Base-by-base conservation (phyloP, 2,113 vertebrate species). In the Bos javanicus region DNA sequence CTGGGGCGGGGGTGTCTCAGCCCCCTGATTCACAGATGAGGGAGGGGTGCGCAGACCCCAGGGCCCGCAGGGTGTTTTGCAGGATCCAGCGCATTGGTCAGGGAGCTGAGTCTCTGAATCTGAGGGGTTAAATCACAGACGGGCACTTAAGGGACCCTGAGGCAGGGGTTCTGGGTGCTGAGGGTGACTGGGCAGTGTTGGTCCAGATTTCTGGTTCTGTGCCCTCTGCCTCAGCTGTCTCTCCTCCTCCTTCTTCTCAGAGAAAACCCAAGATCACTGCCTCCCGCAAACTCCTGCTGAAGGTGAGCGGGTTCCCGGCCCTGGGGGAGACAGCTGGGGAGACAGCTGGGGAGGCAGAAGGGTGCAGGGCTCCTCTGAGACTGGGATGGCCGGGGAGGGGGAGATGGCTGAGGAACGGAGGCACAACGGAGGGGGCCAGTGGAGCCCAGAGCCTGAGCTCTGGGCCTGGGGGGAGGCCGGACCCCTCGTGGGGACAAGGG, bases 181-280 rank as follows among this genome's bases (percentile, higher is more conserved):
- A 80, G 17, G 9, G 80, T n/a, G 50, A 30, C 7, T 0, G 8
- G 57, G 7, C 4, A 28, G 26, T 10, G 6, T 21, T 3, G 16
- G 16, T 28, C 54, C 19, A 9, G 82, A 25, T 50, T 39, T 78
- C 56, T 6, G 7, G 43, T 56, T 56, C 39, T 30, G 4, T 8
- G 16, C 23, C 56, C n/a, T n/a, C 78, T 0, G 2, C 19, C 50
- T 97, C n/a, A 98, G 46, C 2, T 4, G 8, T 36, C 67, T 92
- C 36, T 83, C 17, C 19, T 54, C 12, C 21, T 36, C 80, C 23
- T 96, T 56, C 46, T 21, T 60, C 46, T 21, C 95, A 97, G 98
- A 98, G 98, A 62, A 98, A 99, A 98, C 98, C 99, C 98, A 99
- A 99, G 99, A 99, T 99, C 98, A 99, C 99, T 33, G 99, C 99